Evolutionary conservation across 2,888 invertebrate genomes (phyloP).

Genomic region (Gordius sp.): DNA sequence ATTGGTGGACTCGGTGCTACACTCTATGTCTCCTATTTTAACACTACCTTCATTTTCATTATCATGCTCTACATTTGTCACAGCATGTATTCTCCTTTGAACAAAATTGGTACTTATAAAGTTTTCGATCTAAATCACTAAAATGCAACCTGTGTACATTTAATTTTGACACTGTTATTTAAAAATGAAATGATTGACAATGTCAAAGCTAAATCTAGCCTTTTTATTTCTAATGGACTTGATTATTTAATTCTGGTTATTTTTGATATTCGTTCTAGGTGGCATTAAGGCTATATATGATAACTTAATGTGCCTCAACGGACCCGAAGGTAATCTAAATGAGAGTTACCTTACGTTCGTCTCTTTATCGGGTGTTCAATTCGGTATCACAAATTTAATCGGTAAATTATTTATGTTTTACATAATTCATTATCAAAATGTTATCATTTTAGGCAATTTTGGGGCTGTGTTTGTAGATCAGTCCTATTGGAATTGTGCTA

Average conservation of each 20-base stretch:
- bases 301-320: conserved; percentile 24
- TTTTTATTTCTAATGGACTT: too few species aligned
- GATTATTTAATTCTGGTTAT: too few species aligned
- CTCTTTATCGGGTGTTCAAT: conserved; percentile 25
- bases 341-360: conserved; percentile 25
- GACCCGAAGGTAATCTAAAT: conserved; percentile 24
- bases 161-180: too few species aligned
- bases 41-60: conserved; percentile 26
- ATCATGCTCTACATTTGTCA: conserved; percentile 24
- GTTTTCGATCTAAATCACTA: too few species aligned
- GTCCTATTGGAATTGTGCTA: conserved; percentile 29
- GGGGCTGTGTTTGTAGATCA: conserved; percentile 30
- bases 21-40: conserved; percentile 27
- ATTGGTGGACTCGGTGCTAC: conserved; percentile 27
- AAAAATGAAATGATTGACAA: too few species aligned
- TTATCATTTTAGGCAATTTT: conserved; percentile 26
- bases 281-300: conserved; percentile 24
- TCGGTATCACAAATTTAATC: conserved; percentile 25
- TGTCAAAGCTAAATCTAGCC: too few species aligned
- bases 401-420: conserved; percentile 13
- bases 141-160: too few species aligned
- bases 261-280: conserved; percentile 23
- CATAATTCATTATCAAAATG: not conserved
- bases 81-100: too few species aligned
- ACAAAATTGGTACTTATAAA: too few species aligned